A percentile compares a stretch with the other conserved stretches of the same genome.
Evolutionary conservation across 1,140 invertebrate genomes (phyloP).

Genomic region (Dreissena polymorpha): DNA sequence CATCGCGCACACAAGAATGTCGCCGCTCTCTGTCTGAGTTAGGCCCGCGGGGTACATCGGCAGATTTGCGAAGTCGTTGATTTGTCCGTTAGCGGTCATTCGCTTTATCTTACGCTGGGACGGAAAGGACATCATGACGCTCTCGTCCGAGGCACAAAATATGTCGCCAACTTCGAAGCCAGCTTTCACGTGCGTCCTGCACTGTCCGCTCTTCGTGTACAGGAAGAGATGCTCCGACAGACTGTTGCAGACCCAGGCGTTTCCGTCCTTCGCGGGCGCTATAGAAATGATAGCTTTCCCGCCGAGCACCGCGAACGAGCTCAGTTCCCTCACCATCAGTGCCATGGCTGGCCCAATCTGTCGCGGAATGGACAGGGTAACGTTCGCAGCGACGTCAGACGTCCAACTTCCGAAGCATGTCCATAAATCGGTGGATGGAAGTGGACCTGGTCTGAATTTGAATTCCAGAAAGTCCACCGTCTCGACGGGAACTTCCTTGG

Average conservation of each 20-base stretch:
- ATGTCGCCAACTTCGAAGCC: constrained; percentile 50
- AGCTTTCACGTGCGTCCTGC: constrained; percentile 34
- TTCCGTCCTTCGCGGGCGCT: constrained; percentile 48
- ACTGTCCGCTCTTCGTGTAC: constrained; percentile 51
- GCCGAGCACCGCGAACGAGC: constrained; percentile 41
- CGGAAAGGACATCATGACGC: constrained; percentile 49
- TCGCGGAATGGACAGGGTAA: constrained; percentile 38
- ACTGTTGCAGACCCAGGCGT: constrained; percentile 53
- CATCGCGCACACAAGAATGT: constrained; percentile 49
- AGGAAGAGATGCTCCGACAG: constrained; percentile 50
- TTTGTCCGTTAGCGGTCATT: constrained; percentile 45
- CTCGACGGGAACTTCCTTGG: constrained; percentile 45
- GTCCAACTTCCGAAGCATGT: constrained; percentile 52
- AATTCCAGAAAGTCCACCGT: constrained; percentile 52
- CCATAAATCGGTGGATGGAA: constrained; percentile 48
- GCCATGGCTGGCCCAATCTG: constrained; percentile 52
- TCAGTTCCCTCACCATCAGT: constrained; percentile 44
- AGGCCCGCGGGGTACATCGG: constrained; percentile 48
- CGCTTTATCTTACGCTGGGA: constrained; percentile 38
- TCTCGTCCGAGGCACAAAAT: constrained; percentile 44
- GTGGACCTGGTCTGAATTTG: constrained; percentile 47
- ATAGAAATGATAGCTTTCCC: constrained; percentile 53
- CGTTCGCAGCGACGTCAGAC: constrained; percentile 42
- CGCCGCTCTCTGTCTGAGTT: constrained; percentile 36
- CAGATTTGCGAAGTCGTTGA: constrained; percentile 43